Base-by-base conservation (phyloP, 2,888 invertebrate genomes). In the Helobdella robusta region DNA sequence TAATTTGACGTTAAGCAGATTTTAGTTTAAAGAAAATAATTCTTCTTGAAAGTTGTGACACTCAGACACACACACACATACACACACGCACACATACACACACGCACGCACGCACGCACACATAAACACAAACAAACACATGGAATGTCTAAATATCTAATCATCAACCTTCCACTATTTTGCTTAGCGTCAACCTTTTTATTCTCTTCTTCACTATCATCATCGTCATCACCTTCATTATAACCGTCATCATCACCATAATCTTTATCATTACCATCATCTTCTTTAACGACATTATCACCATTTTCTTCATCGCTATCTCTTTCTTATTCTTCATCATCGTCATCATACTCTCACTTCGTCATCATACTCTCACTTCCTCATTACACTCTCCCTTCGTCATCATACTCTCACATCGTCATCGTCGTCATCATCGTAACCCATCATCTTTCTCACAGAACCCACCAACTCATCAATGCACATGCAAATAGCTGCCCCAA, bases 401-500 rank as follows among this genome's bases (percentile, higher is more conserved):
- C 30, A 23, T 66, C 62, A 66, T n/a, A 66, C 66, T 52, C 62
- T 62, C 34, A 54, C 62, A 28, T 62, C 66, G 52, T 65, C 60
- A 46, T 61, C 60, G 52, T 54, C 66, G 35, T 54, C 61, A 20
- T 54, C 52, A 18, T 54, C 50, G 48, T 61, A 54, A 23, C 68
- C 67, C 5, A 66, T 35, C 18, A 68, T 64, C 32, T 65, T 59
- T 20, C 66, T 61, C 20, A 67, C 32, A n/a, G 68, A 64, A n/a
- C 65, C 28, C 23, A 69, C 67, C 2, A 70, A 46, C 46, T 70
- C 70, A 44, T 70, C 70, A 15, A 70, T 63, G 40, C 68, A 70
- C 69, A 70, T 68, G 35, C 70, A 70, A 32, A 68, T 34, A 28
- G 70, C 67, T 6, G 68, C 64, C 2, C 32, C 54, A 48, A 75